Conservation (phyloP, 1,140 invertebrate species). For the Phocides pigmalion region DNA sequence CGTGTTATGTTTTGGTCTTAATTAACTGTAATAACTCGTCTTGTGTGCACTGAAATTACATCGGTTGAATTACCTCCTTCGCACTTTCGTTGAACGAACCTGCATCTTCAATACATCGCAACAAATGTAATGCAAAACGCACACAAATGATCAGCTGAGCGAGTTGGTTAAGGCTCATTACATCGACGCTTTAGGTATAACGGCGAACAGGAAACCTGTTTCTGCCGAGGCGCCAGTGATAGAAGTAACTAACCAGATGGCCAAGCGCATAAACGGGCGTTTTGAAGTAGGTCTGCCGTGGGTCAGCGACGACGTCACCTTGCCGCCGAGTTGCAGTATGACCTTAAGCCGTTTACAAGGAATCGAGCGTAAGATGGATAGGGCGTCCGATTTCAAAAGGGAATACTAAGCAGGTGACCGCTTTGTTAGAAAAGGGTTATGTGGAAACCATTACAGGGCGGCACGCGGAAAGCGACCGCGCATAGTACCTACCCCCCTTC, state of each 20-base stretch:
- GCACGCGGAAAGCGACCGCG: background rate
- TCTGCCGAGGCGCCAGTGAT: constrained; percentile 17
- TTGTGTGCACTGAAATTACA: too few species aligned
- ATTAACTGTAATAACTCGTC: too few species aligned
- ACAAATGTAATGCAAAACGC: too few species aligned
- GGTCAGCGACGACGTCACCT: constrained; percentile 14
- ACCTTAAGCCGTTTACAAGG: constrained; percentile 4
- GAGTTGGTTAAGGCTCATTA: constrained; percentile 33
- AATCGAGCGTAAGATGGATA: constrained; percentile 28
- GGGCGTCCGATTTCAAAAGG: background rate
- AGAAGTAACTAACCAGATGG: constrained; percentile 7
- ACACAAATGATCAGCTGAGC: background rate
- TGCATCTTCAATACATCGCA: too few species aligned
- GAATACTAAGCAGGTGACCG: constrained; percentile 14
- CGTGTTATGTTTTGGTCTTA: too few species aligned
- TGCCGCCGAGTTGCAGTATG: constrained; percentile 37
- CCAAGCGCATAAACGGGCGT: constrained; percentile 13
- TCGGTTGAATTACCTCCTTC: too few species aligned
- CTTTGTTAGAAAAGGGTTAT: constrained; percentile 24
- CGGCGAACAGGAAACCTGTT: background rate
- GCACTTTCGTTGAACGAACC: too few species aligned
- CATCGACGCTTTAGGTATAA: constrained; percentile 39
- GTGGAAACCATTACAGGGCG: background rate
- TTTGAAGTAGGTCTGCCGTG: constrained; percentile 40
- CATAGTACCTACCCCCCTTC: constrained; percentile 59